A percentile compares a stretch with the other conserved stretches of the same genome.
Evolutionary conservation across 2,797 vertebrate genomes (phyloP).

Genomic region (Gymnocypris eckloni): DNA sequence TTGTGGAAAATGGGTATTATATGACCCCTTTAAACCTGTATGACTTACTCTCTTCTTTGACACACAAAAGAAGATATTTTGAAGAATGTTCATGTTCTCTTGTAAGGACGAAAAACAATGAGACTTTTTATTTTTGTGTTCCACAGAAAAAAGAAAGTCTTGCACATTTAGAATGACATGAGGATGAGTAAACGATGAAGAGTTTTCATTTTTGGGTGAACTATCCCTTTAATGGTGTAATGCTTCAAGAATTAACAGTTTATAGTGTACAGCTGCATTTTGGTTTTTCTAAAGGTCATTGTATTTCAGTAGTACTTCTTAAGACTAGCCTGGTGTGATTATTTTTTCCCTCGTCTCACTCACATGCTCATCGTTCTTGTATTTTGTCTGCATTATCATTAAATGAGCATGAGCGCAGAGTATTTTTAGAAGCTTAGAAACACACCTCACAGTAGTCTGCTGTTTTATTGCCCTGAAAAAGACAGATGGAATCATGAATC

Average conservation of each 20-base stretch:
- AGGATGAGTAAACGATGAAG: neutral
- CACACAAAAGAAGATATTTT: neutral
- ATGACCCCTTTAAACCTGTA: neutral
- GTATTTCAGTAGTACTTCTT: neutral
- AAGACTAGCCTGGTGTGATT: neutral
- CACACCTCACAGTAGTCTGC: constrained; percentile 41
- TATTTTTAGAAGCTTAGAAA: constrained; percentile 59
- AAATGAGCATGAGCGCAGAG: constrained; percentile 36
- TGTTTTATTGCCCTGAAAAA: constrained; percentile 54
- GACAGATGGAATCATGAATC: constrained; percentile 61
- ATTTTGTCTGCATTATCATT: constrained; percentile 27
- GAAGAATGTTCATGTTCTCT: neutral
- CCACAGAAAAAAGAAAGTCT: neutral
- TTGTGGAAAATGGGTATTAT: too few species aligned
- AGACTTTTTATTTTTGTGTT: too few species aligned
- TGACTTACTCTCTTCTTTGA: neutral
- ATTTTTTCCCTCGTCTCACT: constrained; percentile 33
- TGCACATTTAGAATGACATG: neutral
- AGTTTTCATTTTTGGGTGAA: neutral
- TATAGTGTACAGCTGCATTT: neutral
- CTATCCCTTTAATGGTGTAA: neutral
- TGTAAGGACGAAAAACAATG: neutral
- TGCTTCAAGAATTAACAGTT: neutral
- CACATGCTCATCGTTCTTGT: constrained; percentile 42
- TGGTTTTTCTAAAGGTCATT: neutral